phyloP scores from a whole-genome alignment of 2,113 vertebrate genomes.

The Sphaerodactylus townsendi region DNA sequence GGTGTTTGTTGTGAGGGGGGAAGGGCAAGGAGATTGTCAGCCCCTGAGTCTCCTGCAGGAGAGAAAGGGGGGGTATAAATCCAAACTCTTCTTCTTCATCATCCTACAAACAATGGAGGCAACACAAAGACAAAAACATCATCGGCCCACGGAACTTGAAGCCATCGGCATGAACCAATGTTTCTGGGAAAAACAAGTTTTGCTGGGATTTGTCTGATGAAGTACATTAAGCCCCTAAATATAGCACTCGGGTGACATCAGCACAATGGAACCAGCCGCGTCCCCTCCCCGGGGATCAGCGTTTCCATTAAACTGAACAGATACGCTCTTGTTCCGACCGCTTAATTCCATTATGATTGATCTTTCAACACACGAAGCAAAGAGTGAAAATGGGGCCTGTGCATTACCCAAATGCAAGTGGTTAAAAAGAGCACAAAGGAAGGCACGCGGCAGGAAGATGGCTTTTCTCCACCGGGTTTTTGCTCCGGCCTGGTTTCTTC shows the following conservation, averaged over 20 bases:
- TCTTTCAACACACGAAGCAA: background rate
- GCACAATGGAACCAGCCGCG: background rate
- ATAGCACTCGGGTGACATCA: background rate
- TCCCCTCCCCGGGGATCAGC: background rate
- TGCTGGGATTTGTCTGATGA: no score
- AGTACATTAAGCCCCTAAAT: background rate
- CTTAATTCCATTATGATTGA: background rate
- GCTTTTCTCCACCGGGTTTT: background rate
- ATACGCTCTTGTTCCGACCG: accelerated
- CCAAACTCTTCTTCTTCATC: no score
- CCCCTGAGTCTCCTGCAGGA: no score
- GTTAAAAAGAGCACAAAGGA: background rate
- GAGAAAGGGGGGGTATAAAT: no score
- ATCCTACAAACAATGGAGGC: no score
- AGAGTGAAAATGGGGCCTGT: background rate
- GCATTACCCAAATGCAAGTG: background rate
- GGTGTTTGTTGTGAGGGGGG: no score
- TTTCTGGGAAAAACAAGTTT: no score
- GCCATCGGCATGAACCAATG: background rate
- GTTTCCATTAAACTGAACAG: accelerated
- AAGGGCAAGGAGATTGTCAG: no score
- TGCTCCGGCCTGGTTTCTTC: no score
- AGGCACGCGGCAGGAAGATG: background rate
- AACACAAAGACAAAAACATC: background rate
- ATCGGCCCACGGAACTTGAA: background rate